A percentile compares a stretch with the other conserved stretches of the same genome.
These are phyloP conservation scores for Muraenolepis orangiensis DNA, from an alignment of 2,797 vertebrate genomes.

Conservation along the genomic window DNA sequence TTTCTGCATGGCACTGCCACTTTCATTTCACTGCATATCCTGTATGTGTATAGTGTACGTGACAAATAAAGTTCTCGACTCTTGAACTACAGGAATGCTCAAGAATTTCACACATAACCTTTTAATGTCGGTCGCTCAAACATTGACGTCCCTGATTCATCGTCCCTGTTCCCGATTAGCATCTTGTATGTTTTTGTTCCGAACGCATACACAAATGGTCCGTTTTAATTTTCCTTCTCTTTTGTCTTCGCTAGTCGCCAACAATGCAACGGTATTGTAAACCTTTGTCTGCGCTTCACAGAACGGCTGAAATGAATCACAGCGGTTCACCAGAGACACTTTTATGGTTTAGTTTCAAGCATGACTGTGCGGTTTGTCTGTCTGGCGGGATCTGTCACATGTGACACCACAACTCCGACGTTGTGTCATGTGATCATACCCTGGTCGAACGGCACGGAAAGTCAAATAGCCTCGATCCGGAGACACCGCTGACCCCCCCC, in stretches of 20 bases:
- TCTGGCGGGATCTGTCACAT: background rate
- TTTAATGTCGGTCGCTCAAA: too few relatives aligned
- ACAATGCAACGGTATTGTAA: background rate
- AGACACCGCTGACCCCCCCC: background rate
- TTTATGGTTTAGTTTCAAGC: background rate
- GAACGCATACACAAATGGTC: background rate
- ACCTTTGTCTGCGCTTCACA: background rate
- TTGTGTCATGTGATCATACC: background rate
- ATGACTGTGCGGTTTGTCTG: background rate
- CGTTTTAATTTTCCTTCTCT: too few relatives aligned
- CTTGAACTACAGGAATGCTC: too few relatives aligned
- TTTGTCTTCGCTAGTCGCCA: background rate
- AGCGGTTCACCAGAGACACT: background rate
- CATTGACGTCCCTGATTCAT: too few relatives aligned
- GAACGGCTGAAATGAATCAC: background rate
- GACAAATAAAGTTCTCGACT: too few relatives aligned
- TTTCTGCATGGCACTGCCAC: too few relatives aligned
- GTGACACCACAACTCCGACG: background rate
- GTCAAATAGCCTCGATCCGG: background rate
- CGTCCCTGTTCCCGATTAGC: background rate
- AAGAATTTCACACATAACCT: background rate
- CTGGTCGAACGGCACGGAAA: too few relatives aligned
- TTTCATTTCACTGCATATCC: too few relatives aligned
- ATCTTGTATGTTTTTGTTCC: background rate
- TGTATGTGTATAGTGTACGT: too few relatives aligned